phyloP scores from a whole-genome alignment of 2,797 vertebrate species.

The Anas capensis region DNA sequence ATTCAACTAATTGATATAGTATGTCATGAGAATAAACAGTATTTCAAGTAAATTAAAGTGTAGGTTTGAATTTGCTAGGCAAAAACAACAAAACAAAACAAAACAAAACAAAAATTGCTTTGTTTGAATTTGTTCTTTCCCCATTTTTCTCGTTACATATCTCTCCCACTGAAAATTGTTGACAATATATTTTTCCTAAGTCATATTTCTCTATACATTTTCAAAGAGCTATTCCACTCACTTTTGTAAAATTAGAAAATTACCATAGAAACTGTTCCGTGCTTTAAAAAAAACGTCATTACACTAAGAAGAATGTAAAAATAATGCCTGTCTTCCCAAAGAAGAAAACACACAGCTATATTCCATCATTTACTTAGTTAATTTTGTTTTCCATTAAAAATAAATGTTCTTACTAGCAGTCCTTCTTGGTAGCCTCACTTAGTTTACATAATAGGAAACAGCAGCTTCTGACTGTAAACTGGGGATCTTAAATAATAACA shows the following conservation, averaged over 20 bases:
- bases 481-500: not conserved
- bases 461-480: not conserved
- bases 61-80: not conserved
- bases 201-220: not conserved
- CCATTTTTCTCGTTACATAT: not conserved
- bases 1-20: not conserved
- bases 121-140: not conserved
- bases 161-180: not conserved
- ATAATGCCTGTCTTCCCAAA: not conserved
- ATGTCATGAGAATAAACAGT: not conserved
- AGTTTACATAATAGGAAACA: not conserved
- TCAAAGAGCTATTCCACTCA: not conserved
- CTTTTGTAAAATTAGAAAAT: constrained; percentile 49
- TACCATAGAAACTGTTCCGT: constrained; percentile 22
- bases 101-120: not conserved
- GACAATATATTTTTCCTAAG: not conserved
- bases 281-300: not conserved
- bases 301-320: not conserved
- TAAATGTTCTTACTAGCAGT: not conserved
- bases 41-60: not conserved
- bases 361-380: not conserved
- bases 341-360: not conserved
- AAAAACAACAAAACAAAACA: not conserved
- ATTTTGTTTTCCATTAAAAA: not conserved
- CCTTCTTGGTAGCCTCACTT: not conserved